phyloP scores from a whole-genome alignment of 2,888 invertebrate species.

The Psococerastis gibbosa region DNA sequence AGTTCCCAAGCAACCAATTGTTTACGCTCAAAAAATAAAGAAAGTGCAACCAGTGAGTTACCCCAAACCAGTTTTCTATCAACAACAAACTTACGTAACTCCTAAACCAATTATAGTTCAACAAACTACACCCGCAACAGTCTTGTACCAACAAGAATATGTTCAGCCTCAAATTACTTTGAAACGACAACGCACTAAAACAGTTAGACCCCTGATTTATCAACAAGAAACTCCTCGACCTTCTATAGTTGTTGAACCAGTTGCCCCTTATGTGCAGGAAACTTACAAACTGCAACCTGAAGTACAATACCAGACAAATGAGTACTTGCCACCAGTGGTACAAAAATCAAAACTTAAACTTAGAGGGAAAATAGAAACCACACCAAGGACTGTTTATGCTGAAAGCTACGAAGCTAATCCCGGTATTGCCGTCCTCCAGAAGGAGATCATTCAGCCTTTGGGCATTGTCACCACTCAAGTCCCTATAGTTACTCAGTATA shows the following conservation, averaged over 20 bases:
- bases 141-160: conserved; percentile 4
- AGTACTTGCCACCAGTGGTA: neutral
- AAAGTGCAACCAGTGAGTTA: conserved; percentile 16
- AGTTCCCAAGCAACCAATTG: neutral
- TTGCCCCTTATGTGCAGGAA: conserved; percentile 11
- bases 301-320: neutral
- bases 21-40: neutral
- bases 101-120: conserved; percentile 8
- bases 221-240: conserved; percentile 4
- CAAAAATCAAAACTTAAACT: neutral
- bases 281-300: neutral
- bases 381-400: neutral
- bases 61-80: neutral
- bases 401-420: conserved; percentile 6
- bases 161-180: conserved; percentile 2
- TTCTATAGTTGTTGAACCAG: conserved; percentile 12
- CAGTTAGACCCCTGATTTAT: neutral
- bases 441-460: conserved; percentile 1
- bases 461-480: neutral
- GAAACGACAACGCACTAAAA: neutral
- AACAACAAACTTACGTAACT: neutral
- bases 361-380: neutral
- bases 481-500: too few species aligned
- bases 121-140: conserved; percentile 10
- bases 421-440: neutral